Evolutionary conservation across 2,113 vertebrate genomes (phyloP), one percentile per base, ranked within the genome.

Genomic region (Pao palembangensis): DNA sequence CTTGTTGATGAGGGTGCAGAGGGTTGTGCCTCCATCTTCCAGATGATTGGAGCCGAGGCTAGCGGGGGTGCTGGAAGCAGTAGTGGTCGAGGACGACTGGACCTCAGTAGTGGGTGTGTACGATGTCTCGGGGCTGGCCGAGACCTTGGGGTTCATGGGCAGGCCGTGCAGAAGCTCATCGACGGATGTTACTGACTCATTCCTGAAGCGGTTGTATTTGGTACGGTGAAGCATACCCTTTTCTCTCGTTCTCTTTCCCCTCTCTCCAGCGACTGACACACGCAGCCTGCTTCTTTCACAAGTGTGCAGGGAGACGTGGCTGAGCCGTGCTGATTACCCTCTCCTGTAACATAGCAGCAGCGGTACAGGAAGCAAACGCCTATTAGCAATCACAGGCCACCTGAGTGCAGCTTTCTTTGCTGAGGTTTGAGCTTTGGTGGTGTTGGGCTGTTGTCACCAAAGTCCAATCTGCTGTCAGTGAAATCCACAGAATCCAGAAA

Each of bases 171-270:
- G 89, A 89, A 97, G 93, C 89, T 98, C 97, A 93, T 98, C 96
- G 86, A 95, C 93, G 72, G 97, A 98, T 80, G 97, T 98, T 92
- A 99, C 94, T 68, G 96, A 98, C 93, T 99, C 97, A 93, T 99
- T 98, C 93, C 94, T 98, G 94, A 99, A 99, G 91, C 96, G 96
- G 91, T 95, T 99, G 92, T 99, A 99, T 92, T 99, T 99, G 91
- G 95, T 95, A 92, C 96, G 96, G 91, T 98, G 96, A 95, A 98
- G 97, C 97, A 99, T 99, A 92, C 96, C 96, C 96, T 92, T 94
- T 91, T 91, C 92, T 94, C 92, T 92, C 80, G 75, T 66, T 81
- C 76, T 71, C 76, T 75, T 85, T 88, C 91, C 89, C 91, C 80
- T 81, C 80, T 78, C 77, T 73, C 77, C 84, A 86, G 91, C 75